Base-by-base conservation (phyloP, 1,140 invertebrate genomes). In the Lasioglossum baleicum region DNA sequence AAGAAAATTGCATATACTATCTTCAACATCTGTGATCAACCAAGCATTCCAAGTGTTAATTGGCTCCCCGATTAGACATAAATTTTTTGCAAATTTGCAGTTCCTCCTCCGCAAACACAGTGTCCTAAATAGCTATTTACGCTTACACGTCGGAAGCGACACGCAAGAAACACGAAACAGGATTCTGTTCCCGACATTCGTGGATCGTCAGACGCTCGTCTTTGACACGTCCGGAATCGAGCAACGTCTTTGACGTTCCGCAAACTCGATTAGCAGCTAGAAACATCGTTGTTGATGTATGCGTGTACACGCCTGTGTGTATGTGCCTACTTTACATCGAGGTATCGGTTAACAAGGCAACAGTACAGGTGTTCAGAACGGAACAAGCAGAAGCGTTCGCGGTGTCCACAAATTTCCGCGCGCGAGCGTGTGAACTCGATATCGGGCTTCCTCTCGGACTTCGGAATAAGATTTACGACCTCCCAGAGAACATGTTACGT, bases 401-500 rank as follows among this genome's bases (percentile, higher is more conserved):
- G 26, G 17, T 53, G 64, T 60, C 66, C 22, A 31, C 35, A 26
- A 13, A 13, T n/a, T 40, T 51, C 17, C 64, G 65, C 22, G 56
- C 72, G 66, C 64, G 60, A 63, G 26, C 42, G 35, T 56, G 58
- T 81, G 88, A 87, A 87, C 70, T 87, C 73, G 63, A 83, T 84
- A 87, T 84, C 75, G 84, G 67, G 86, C 87, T 87, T 85, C 6
- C 56, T 20, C 20, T 8, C 56, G 56, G 56, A 58, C 56, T 58
- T 58, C 74, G 80, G 56, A 66, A 75, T 78, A 84, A 90, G 88
- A 90, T 90, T 90, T 89, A 90, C 82, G 86, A 83, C 70, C 88
- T 70, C 68, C 66, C 75, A 64, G 83, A 85, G 84, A 81, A 72
- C 44, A 48, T 10, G 44, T 70, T 86, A 80, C 72, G 65, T 87